These are phyloP conservation scores for Seriola rivoliana DNA, from an alignment of 2,113 vertebrate species.

Conservation along the genomic window DNA sequence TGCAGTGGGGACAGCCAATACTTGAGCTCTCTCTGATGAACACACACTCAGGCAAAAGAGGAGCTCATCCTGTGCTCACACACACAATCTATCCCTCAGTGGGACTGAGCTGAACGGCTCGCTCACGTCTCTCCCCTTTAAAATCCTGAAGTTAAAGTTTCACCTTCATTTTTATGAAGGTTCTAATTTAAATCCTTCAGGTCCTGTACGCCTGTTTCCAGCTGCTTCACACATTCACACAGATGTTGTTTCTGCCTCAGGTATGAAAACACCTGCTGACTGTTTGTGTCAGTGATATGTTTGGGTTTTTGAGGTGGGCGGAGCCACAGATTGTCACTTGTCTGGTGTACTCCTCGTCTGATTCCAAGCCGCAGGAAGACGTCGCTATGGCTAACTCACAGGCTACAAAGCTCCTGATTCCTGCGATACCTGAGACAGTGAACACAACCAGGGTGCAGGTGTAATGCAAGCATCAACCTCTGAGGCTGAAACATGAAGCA, in stretches of 20 bases:
- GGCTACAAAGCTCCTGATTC: neutral
- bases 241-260: too few relatives aligned
- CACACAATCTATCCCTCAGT: slow-evolving; percentile 8
- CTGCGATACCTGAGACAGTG: neutral
- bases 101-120: slow-evolving; percentile 5
- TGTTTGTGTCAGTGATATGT: too few relatives aligned
- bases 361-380: neutral
- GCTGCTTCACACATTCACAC: too few relatives aligned
- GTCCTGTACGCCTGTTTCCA: too few relatives aligned
- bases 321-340: too few relatives aligned
- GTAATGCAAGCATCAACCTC: too few relatives aligned
- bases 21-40: slow-evolving; percentile 61
- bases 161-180: too few relatives aligned
- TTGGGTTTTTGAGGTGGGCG: too few relatives aligned
- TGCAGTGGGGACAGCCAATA: slow-evolving; percentile 78
- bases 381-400: neutral
- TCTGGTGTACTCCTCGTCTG: neutral
- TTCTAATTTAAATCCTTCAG: too few relatives aligned
- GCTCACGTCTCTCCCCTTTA: neutral
- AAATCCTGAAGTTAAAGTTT: too few relatives aligned
- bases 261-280: too few relatives aligned
- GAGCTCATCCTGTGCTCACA: slow-evolving; percentile 45
- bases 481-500: too few relatives aligned
- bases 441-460: neutral
- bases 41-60: slow-evolving; percentile 26